A percentile compares a stretch with the other conserved stretches of the same genome.
Conservation (phyloP, 2,797 vertebrate species). For the Pseudochirops cupreus region DNA sequence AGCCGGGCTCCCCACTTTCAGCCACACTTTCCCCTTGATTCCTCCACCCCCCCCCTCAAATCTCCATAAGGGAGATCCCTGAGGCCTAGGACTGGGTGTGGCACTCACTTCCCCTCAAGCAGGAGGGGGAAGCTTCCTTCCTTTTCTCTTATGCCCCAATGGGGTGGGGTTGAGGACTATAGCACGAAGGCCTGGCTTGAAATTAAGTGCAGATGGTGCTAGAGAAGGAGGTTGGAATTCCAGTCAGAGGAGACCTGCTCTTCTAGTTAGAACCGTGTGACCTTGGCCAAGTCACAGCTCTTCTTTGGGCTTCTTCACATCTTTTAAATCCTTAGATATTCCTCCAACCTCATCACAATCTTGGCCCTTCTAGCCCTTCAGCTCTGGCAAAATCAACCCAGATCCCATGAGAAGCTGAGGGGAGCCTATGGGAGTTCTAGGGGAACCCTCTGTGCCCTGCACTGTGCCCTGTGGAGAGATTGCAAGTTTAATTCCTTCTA, state of each 20-base stretch:
- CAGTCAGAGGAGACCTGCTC: background rate
- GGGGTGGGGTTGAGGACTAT: conserved; percentile 7
- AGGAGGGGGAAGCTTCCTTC: conserved; percentile 59
- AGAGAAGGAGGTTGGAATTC: background rate
- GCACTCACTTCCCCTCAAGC: conserved; percentile 64
- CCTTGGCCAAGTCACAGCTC: background rate
- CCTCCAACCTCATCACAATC: background rate
- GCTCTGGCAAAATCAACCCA: background rate
- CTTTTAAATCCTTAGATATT: background rate
- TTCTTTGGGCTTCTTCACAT: background rate
- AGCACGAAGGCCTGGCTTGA: background rate
- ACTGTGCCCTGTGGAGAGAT: background rate
- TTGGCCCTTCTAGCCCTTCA: background rate
- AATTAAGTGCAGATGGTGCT: background rate
- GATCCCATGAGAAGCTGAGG: background rate
- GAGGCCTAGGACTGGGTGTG: conserved; percentile 60
- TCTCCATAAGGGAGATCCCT: conserved; percentile 35
- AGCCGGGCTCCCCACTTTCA: background rate
- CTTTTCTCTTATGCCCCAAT: background rate
- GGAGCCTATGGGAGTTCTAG: background rate
- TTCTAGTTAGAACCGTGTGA: background rate
- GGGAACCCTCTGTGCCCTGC: background rate
- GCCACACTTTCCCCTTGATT: background rate
- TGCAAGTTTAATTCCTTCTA: background rate
- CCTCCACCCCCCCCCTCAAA: background rate